A percentile compares a stretch with the other conserved stretches of the same genome.
Evolutionary conservation across 2,797 vertebrate species (phyloP).

Genomic region (Bucorvus abyssinicus): DNA sequence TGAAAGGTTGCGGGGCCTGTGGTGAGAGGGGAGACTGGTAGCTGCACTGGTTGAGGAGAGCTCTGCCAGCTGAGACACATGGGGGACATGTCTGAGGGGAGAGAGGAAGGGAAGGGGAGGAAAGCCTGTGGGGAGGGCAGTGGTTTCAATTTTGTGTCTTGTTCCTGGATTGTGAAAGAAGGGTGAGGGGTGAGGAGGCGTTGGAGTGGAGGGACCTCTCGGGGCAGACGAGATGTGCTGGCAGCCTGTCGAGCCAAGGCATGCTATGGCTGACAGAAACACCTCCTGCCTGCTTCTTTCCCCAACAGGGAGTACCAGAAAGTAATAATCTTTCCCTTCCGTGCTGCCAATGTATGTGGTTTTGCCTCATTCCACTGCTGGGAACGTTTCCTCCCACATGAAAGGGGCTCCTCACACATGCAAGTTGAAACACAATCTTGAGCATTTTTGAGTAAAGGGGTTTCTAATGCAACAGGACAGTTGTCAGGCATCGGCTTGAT

Average conservation of each 20-base stretch:
- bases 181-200: fast-evolving
- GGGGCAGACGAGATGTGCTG: neutral
- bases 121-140: neutral
- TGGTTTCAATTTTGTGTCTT: neutral
- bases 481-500: neutral
- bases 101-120: neutral
- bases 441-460: fast-evolving
- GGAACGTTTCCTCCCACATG: neutral
- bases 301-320: fast-evolving
- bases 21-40: neutral
- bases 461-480: neutral
- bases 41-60: neutral
- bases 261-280: neutral
- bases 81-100: neutral
- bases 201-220: neutral
- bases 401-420: neutral
- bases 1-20: neutral
- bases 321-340: neutral
- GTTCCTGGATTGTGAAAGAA: neutral
- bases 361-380: neutral
- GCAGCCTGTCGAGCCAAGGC: neutral
- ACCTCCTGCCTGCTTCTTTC: neutral
- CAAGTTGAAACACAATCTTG: neutral
- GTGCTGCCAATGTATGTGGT: fast-evolving
- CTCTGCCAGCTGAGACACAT: neutral